Percentiles rank a stretch among this genome's conserved stretches.
Conservation (phyloP, 2,888 invertebrate genomes). For the Creontiades dilutus region DNA sequence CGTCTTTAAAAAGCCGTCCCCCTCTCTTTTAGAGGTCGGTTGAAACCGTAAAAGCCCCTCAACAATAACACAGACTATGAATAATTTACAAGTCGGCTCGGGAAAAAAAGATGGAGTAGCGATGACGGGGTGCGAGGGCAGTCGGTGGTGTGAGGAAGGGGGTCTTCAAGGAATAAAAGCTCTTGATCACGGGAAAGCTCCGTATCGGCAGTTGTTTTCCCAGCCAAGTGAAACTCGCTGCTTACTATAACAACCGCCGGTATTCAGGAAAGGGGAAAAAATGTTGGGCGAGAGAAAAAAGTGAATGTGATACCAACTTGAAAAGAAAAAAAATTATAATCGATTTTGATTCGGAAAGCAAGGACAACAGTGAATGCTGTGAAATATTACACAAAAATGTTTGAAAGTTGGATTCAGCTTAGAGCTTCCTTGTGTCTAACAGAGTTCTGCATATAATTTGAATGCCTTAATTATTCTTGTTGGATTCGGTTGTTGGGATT, state of each 20-base stretch:
- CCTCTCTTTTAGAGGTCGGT: slow-evolving; percentile 35
- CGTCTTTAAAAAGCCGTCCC: slow-evolving; percentile 34
- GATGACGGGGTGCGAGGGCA: not conserved
- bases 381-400: too few species aligned
- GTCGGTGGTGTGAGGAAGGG: not conserved
- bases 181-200: slow-evolving; percentile 48
- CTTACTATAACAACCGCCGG: slow-evolving; percentile 49
- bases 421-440: too few species aligned
- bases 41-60: slow-evolving; percentile 61
- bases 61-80: slow-evolving; percentile 61
- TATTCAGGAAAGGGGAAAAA: not conserved
- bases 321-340: not conserved
- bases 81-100: slow-evolving; percentile 50
- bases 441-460: too few species aligned
- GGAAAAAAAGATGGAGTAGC: not conserved
- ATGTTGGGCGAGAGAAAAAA: not conserved
- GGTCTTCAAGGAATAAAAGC: slow-evolving; percentile 7
- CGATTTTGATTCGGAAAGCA: too few species aligned
- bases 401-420: too few species aligned
- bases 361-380: too few species aligned
- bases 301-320: not conserved
- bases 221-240: slow-evolving; percentile 51
- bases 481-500: too few species aligned
- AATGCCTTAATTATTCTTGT: too few species aligned
- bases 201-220: slow-evolving; percentile 52